Evolutionary conservation across 2,797 vertebrate species (phyloP).

Genomic region (Ibycter americanus): DNA sequence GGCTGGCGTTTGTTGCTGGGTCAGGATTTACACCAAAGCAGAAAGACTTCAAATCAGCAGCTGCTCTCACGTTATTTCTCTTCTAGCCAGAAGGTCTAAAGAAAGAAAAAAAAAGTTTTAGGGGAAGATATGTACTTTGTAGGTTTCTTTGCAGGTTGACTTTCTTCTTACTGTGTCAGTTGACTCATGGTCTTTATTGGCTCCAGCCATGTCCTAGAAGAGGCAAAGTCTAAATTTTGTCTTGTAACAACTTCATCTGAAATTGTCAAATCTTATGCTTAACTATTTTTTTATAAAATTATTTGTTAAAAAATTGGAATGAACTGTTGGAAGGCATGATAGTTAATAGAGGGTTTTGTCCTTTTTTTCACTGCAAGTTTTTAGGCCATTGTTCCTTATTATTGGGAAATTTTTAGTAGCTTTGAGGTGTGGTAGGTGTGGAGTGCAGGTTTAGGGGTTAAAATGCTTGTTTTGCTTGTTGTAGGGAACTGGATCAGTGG

Average conservation of each 20-base stretch:
- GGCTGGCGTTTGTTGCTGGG: not conserved
- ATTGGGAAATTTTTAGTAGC: not conserved
- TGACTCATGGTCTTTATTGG: not conserved
- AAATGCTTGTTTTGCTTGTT: not conserved
- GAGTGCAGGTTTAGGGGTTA: not conserved
- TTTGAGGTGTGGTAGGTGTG: not conserved
- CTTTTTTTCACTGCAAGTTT: not conserved
- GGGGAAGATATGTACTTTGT: accelerated
- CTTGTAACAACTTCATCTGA: not conserved
- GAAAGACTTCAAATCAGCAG: not conserved
- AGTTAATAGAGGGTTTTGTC: not conserved
- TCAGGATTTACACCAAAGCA: not conserved
- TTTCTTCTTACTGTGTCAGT: accelerated
- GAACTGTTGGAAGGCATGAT: not conserved
- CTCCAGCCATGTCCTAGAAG: not conserved
- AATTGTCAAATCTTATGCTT: not conserved
- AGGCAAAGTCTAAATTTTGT: not conserved
- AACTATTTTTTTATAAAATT: not conserved
- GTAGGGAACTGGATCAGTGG: not conserved
- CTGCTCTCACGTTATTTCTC: not conserved
- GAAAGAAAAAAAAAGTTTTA: not conserved
- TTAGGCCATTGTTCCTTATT: not conserved
- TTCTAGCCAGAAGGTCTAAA: not conserved
- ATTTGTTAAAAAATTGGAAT: not conserved
- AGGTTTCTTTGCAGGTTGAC: not conserved